Conservation (phyloP, 2,888 invertebrate species). For the Trichogramma evanescens region DNA sequence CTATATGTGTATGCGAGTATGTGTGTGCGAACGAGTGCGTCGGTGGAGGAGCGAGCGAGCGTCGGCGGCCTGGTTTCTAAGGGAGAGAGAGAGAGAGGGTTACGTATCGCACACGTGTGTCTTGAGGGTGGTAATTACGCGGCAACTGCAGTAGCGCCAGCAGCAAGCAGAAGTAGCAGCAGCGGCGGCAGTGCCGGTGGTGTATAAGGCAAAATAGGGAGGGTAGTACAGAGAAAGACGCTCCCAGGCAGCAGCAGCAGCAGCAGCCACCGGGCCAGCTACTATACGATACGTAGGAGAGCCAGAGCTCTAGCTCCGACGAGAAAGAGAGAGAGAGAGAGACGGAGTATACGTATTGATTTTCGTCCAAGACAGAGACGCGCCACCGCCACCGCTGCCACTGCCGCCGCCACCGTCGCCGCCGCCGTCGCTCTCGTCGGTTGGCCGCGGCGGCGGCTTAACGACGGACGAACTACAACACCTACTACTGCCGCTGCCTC, state of each 20-base stretch:
- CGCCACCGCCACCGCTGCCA: constrained; percentile 18
- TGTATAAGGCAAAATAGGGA: constrained; percentile 20
- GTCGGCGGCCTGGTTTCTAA: background rate
- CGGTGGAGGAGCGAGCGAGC: background rate
- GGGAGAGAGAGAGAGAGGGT: constrained; percentile 9
- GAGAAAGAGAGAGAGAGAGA: constrained; percentile 1
- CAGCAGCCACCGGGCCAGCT: too few species aligned
- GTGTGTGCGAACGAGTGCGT: background rate
- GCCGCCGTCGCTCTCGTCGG: constrained; percentile 33
- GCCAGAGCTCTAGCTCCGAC: too few species aligned
- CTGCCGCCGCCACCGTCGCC: constrained; percentile 38
- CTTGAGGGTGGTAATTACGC: constrained; percentile 49
- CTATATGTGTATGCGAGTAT: background rate
- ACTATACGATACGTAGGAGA: too few species aligned
- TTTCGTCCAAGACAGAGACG: constrained; percentile 46
- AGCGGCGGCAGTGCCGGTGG: constrained; percentile 41
- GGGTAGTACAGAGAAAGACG: too few species aligned
- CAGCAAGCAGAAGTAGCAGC: constrained; percentile 35
- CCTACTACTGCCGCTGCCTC: too few species aligned
- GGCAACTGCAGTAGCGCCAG: constrained; percentile 44
- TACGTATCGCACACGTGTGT: constrained; percentile 41
- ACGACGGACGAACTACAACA: background rate
- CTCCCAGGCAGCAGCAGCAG: too few species aligned
- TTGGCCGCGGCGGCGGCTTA: background rate
- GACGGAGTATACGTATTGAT: constrained; percentile 40